Conservation (phyloP, 2,113 vertebrate species). For the Eleginops maclovinus region DNA sequence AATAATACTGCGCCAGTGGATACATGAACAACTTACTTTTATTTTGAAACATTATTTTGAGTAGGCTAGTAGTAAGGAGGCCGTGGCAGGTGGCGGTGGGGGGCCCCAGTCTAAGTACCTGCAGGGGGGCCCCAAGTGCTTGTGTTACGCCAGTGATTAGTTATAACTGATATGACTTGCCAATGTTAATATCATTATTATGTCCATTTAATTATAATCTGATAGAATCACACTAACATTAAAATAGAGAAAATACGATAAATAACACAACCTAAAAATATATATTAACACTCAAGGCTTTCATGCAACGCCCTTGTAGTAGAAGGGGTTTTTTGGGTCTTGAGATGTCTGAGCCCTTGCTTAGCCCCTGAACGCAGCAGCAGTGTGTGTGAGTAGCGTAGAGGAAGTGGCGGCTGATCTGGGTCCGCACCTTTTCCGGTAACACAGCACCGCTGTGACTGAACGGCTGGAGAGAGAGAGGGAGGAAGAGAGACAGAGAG, state of each 20-base stretch:
- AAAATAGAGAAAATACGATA: background rate
- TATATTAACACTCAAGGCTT: no score
- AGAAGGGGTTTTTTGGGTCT: rapidly evolving
- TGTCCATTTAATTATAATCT: background rate
- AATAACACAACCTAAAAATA: background rate
- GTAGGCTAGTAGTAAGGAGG: no score
- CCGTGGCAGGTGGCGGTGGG: no score
- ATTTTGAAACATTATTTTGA: no score
- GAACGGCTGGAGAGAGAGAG: conserved; percentile 59
- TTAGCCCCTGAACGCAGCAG: conserved; percentile 31
- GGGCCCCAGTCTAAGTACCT: no score
- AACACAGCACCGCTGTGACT: conserved; percentile 79
- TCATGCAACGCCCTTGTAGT: background rate
- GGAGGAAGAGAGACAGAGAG: conserved; percentile 58
- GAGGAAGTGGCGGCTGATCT: conserved; percentile 87
- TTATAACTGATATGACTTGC: background rate
- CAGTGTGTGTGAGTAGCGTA: conserved; percentile 69
- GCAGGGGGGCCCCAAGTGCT: no score
- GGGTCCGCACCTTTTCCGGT: conserved; percentile 89
- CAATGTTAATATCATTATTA: background rate
- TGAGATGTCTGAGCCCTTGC: conserved; percentile 37
- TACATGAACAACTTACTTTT: no score
- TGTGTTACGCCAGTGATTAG: no score
- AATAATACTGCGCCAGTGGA: no score
- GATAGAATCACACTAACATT: no score